phyloP scores from a whole-genome alignment of 2,797 vertebrate genomes.

The Lates japonicus region DNA sequence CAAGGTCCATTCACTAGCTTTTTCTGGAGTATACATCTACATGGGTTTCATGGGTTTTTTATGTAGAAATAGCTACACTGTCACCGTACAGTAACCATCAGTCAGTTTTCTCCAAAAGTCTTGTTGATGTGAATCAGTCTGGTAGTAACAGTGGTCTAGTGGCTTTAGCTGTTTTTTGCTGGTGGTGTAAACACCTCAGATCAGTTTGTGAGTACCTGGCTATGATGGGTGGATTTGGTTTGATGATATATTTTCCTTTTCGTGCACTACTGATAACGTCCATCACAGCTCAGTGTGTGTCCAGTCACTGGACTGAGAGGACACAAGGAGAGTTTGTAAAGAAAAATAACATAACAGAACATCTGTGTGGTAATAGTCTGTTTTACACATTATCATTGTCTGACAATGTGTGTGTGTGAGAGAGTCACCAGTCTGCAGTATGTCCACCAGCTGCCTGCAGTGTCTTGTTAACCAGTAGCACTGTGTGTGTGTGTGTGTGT shows the following conservation, averaged over 20 bases:
- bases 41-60: too few relatives aligned
- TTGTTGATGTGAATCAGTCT: not conserved
- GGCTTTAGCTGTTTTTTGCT: not conserved
- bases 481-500: constrained; percentile 63
- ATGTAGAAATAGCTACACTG: too few relatives aligned
- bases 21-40: too few relatives aligned
- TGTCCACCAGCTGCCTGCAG: constrained; percentile 88
- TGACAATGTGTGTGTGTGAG: constrained; percentile 16
- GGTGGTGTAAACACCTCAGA: not conserved
- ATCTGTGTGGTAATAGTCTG: constrained; percentile 82
- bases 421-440: constrained; percentile 83
- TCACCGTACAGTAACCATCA: too few relatives aligned
- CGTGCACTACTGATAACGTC: not conserved
- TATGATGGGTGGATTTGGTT: not conserved
- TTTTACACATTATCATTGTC: constrained; percentile 45
- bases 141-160: not conserved
- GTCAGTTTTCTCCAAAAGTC: too few relatives aligned
- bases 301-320: constrained; percentile 11
- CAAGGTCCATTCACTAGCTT: too few relatives aligned
- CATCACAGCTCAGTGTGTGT: constrained; percentile 16
- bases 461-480: constrained; percentile 94
- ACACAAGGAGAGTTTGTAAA: constrained; percentile 28
- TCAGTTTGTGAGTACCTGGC: not conserved
- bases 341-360: constrained; percentile 68
- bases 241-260: not conserved